Evolutionary conservation across 1,140 invertebrate genomes (phyloP).

Genomic region (Drosophila sp.): DNA sequence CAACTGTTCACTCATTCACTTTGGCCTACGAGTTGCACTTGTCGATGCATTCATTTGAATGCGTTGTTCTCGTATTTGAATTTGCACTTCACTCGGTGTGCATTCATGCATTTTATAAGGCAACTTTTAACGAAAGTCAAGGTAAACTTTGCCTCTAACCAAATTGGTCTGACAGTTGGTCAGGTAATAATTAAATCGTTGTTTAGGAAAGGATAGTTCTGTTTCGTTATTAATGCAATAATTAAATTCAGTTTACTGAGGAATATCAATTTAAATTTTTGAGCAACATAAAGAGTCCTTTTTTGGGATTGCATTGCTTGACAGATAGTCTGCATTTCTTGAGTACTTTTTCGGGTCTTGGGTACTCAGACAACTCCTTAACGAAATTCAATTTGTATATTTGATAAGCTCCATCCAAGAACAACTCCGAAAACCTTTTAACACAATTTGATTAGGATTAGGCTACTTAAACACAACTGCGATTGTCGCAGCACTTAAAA

Average conservation of each 20-base stretch:
- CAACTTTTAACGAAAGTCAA: constrained; percentile 51
- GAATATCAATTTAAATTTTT: not conserved
- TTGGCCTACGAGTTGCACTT: constrained; percentile 48
- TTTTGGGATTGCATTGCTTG: not conserved
- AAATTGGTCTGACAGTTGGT: constrained; percentile 25
- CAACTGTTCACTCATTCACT: constrained; percentile 60
- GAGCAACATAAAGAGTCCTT: not conserved
- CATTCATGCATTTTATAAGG: constrained; percentile 49
- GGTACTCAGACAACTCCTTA: constrained; percentile 13
- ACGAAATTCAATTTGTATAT: constrained; percentile 25
- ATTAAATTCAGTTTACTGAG: not conserved
- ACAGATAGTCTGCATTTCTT: not conserved
- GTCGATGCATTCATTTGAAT: constrained; percentile 47
- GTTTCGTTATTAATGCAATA: not conserved
- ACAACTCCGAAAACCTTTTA: constrained; percentile 8
- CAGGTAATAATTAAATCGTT: constrained; percentile 22
- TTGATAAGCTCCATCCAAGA: constrained; percentile 20
- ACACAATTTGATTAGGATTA: constrained; percentile 30
- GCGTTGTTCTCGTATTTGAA: constrained; percentile 41
- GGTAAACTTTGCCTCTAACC: constrained; percentile 31
- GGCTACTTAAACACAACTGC: constrained; percentile 10
- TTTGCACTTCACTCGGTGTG: constrained; percentile 54
- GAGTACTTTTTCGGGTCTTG: constrained; percentile 12
- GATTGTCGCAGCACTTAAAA: constrained; percentile 15
- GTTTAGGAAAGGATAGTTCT: not conserved